Evolutionary conservation across 1,140 invertebrate species (phyloP), one percentile per base, ranked within the genome.

Genomic region (Coenobita brevimanus): DNA sequence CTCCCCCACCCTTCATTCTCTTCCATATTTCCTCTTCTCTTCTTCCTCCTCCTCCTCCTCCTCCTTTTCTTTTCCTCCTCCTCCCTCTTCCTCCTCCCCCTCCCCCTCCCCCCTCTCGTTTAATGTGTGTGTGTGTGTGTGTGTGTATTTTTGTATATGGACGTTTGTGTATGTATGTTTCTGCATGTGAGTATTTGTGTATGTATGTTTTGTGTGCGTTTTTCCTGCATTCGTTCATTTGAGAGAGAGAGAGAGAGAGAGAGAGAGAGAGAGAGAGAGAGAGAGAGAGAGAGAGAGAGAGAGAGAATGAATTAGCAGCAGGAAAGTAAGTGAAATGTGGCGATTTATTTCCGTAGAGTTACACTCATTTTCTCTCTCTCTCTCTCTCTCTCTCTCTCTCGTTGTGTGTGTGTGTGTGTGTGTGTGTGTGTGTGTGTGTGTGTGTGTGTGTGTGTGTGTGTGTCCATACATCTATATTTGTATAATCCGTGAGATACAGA

Each of bases 221-320:
- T n/a, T n/a, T n/a, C n/a, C n/a, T n/a, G n/a, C n/a, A n/a, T n/a
- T n/a, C n/a, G n/a, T n/a, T n/a, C n/a, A n/a, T n/a, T n/a, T n/a
- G 21, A 57, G 46, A 57, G 50, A 80, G 54, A 62, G 36, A 62
- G 78, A 62, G 78, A 41, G 36, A 62, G 78, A 80, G 78, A 38
- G 46, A 38, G 57, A 80, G 54, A 38, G 57, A 80, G 46, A 41
- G 57, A 36, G 78, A 62, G 36, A 36, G 46, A 41, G 13, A 62
- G 46, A 62, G 54, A 57, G 75, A 79, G 41, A 54, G 15, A 79
- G 73, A 3, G 75, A 54, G 76, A 46, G 46, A 46, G 75, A 46
- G 75, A 41, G 54, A 62, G 78, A 6, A 30, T 8, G 46, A 17
- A 17, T 50, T 50, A 41, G 1, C 30, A 75, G 24, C 15, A n/a